phyloP scores from a whole-genome alignment of 2,888 invertebrate species.

The Eupithecia abbreviata region DNA sequence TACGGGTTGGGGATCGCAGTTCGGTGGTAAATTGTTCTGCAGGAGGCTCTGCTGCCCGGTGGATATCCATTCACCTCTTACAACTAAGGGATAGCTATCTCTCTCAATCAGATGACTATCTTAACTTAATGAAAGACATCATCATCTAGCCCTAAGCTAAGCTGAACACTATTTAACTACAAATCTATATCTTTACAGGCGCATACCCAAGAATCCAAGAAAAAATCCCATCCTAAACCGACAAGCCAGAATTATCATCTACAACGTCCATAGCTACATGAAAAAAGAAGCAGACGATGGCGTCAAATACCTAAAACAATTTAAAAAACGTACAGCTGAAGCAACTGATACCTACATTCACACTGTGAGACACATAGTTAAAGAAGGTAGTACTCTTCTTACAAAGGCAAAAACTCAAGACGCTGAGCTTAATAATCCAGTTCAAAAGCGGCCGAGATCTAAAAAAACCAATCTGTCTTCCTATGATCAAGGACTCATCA shows the following conservation, averaged over 20 bases:
- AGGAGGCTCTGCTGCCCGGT: no score
- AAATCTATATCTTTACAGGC: neutral
- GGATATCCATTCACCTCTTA: no score
- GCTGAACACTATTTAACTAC: neutral
- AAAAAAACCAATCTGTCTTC: neutral
- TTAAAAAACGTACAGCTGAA: conserved; percentile 1
- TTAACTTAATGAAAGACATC: no score
- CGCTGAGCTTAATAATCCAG: neutral
- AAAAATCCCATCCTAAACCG: neutral
- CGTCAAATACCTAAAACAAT: neutral
- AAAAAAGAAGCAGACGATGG: conserved; percentile 4
- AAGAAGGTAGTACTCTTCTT: neutral
- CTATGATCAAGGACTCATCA: neutral
- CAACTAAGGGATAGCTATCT: no score
- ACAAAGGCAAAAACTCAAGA: neutral
- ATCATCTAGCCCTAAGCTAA: neutral
- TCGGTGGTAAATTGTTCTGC: no score
- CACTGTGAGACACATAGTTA: neutral
- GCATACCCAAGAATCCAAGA: conserved; percentile 1
- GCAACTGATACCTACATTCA: neutral
- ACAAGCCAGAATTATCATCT: conserved; percentile 3
- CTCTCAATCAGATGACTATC: no score
- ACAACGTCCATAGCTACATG: neutral
- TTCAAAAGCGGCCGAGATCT: neutral
- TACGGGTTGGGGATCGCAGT: no score